These are phyloP conservation scores for Hemithea aestivaria DNA, from an alignment of 2,888 invertebrate species.

Conservation along the genomic window DNA sequence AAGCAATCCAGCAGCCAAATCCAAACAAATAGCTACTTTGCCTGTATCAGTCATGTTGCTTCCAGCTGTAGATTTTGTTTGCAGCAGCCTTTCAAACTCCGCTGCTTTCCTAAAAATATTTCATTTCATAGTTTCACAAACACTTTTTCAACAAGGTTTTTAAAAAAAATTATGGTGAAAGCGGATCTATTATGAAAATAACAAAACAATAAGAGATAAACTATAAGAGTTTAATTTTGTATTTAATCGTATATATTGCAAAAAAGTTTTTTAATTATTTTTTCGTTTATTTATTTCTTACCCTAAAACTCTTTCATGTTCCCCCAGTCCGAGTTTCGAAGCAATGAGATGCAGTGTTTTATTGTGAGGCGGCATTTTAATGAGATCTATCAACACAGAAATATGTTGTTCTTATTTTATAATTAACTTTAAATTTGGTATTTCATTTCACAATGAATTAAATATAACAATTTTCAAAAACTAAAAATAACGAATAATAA, in stretches of 20 bases:
- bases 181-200: too few species aligned
- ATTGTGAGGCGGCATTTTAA: constrained; percentile 47
- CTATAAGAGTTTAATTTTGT: too few species aligned
- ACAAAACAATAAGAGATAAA: too few species aligned
- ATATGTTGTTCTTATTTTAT: too few species aligned
- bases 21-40: constrained; percentile 80
- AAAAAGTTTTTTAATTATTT: not conserved
- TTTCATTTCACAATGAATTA: too few species aligned
- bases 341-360: constrained; percentile 59
- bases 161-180: too few species aligned
- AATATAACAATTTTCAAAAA: too few species aligned
- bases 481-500: too few species aligned
- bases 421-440: too few species aligned
- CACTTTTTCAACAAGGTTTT: too few species aligned
- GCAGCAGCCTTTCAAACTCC: constrained; percentile 70
- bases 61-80: constrained; percentile 61
- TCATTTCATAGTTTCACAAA: too few species aligned
- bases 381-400: too few species aligned
- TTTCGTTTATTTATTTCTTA: constrained; percentile 32
- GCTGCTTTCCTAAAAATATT: constrained; percentile 74
- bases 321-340: constrained; percentile 56
- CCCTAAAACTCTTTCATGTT: constrained; percentile 62
- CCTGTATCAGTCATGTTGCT: constrained; percentile 77
- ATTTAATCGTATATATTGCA: not conserved
- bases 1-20: constrained; percentile 75